Evolutionary conservation across 2,888 invertebrate genomes (phyloP), one percentile per base, ranked within the genome.

Genomic region (Platycheirus rosarum): DNA sequence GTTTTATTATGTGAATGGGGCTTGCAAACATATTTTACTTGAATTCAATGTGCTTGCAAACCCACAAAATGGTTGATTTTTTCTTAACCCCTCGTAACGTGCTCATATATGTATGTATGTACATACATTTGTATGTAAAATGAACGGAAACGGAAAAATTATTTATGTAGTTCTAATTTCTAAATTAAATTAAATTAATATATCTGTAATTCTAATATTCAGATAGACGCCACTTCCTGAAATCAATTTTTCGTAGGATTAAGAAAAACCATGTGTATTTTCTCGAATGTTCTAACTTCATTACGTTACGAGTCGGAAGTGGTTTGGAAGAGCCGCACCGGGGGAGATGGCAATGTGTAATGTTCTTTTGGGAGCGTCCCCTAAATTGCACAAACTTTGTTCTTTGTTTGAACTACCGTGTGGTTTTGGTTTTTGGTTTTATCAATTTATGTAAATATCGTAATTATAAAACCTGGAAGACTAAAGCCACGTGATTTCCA

Each of bases 401-500:
- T 23, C 42, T 29, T 44, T 60, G 60, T 60, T 60, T 2, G 9
- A 26, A 16, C 5, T 40, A 18, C 60, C 60, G 44, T 60, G 60
- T 60, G 60, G 18, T 53, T 42, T 42, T 26, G 14, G 4, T 37
- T 37, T 55, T 42, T 2, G 1, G 11, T 60, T 44, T 60, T 60
- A 44, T n/a, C n/a, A n/a, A n/a, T n/a, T n/a, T n/a, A n/a, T n/a
- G n/a, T 51, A 32, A 0, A 11, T 14, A 29, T 29, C 2, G 14
- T 44, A 18, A 46, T 8, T 20, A 23, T 23, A 6, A 23, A 23
- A 23, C 23, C 2, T 4, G 11, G 2, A 18, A 42, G 5, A 23
- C 23, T 23, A 6, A 23, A 79, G 74, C 69, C 79, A 80, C 70
- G 79, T 80, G 79, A 80, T 80, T 75, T 26, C 42, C 75, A 75